These are phyloP conservation scores for Rhineura floridana DNA, from an alignment of 2,113 vertebrate genomes.

Conservation along the genomic window DNA sequence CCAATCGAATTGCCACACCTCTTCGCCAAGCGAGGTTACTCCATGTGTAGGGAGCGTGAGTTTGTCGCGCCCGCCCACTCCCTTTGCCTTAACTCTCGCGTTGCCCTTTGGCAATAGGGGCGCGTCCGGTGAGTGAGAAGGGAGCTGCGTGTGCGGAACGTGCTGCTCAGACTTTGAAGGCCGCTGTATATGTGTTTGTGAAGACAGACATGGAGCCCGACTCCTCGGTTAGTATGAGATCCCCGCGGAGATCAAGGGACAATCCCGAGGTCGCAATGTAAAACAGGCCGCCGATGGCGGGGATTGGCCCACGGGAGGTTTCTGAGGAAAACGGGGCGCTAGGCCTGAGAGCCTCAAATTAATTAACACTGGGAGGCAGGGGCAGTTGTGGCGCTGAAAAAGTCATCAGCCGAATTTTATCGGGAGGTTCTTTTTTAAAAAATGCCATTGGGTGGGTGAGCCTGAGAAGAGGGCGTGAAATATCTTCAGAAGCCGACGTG, in stretches of 20 bases:
- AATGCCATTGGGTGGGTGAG: too few relatives aligned
- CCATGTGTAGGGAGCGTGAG: not conserved
- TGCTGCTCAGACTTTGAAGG: slow-evolving; percentile 8
- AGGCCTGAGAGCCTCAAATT: not conserved
- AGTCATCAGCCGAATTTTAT: not conserved
- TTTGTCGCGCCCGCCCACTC: not conserved
- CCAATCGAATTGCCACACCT: not conserved
- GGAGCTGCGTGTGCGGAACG: slow-evolving; percentile 45
- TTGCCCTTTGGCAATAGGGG: too few relatives aligned
- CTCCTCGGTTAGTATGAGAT: slow-evolving; percentile 46
- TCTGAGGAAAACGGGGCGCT: not conserved
- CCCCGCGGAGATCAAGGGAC: not conserved
- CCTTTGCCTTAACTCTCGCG: not conserved
- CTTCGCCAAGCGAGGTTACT: not conserved
- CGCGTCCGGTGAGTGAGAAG: not conserved
- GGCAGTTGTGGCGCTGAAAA: too few relatives aligned
- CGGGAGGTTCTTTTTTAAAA: not conserved
- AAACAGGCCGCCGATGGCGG: not conserved
- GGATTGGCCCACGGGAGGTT: accelerated
- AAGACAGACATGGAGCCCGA: slow-evolving; percentile 50
- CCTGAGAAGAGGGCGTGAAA: not conserved
- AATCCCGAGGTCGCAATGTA: not conserved
- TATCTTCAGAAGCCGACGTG: not conserved
- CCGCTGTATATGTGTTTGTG: not conserved
- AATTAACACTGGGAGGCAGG: not conserved